Conservation (phyloP, 2,113 vertebrate species). For the Bettongia penicillata region DNA sequence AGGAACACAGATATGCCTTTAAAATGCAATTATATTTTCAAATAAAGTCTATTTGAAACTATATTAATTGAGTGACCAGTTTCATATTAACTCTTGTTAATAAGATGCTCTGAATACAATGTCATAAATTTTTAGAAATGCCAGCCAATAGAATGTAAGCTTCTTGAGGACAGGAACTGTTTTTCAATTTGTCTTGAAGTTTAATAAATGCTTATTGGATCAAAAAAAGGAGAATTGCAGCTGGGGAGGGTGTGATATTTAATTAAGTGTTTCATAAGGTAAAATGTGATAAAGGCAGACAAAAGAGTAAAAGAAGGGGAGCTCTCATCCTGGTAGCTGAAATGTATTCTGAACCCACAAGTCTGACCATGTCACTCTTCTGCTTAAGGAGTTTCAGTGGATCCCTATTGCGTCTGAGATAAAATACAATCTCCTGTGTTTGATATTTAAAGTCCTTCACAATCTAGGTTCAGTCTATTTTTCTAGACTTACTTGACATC, state of each 20-base stretch:
- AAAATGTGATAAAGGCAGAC: neutral
- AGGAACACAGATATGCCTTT: neutral
- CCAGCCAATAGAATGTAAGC: neutral
- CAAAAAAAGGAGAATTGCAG: neutral
- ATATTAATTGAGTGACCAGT: neutral
- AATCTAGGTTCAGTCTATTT: neutral
- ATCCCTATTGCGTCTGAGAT: neutral
- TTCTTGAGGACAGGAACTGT: neutral
- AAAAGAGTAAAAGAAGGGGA: neutral
- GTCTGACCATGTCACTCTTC: neutral
- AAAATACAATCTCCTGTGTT: neutral
- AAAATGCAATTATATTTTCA: neutral
- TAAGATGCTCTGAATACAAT: neutral
- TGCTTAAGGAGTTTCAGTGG: neutral
- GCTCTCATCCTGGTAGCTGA: neutral
- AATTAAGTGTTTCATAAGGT: neutral
- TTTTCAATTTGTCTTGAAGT: neutral
- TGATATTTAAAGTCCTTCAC: neutral
- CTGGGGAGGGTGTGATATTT: neutral
- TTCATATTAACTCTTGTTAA: neutral
- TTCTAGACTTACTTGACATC: neutral
- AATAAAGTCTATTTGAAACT: neutral
- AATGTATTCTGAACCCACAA: neutral
- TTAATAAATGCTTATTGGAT: neutral
- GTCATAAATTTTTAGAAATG: neutral